Evolutionary conservation across 1,140 invertebrate species (phyloP).

Genomic region (Pantala flavescens): DNA sequence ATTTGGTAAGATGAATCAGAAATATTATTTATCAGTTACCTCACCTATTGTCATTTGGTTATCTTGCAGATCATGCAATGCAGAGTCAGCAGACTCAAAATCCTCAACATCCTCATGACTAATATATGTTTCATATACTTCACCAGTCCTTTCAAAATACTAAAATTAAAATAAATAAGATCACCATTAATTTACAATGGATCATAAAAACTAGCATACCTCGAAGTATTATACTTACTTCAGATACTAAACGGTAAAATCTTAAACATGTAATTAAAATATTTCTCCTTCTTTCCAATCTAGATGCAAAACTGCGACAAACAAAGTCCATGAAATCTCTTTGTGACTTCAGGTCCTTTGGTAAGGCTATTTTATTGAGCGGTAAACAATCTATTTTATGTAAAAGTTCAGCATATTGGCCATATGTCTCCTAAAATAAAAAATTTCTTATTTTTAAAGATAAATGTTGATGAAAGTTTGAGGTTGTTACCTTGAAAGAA

Average conservation of each 20-base stretch:
- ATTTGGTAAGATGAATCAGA: too few relatives aligned
- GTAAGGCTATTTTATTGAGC: slow-evolving; percentile 37
- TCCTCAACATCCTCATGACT: slow-evolving; percentile 45
- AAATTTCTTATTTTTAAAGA: neutral
- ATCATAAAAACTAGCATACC: neutral
- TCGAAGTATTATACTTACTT: slow-evolving; percentile 37
- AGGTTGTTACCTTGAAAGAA: neutral
- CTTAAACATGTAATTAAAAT: slow-evolving; percentile 63
- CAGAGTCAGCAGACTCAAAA: slow-evolving; percentile 41
- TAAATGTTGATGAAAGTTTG: neutral
- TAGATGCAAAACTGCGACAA: slow-evolving; percentile 60
- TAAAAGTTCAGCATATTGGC: slow-evolving; percentile 61
- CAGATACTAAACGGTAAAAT: slow-evolving; percentile 63
- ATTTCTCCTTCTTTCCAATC: slow-evolving; percentile 62
- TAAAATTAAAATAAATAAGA: slow-evolving; percentile 26
- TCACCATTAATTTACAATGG: neutral
- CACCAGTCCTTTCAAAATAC: slow-evolving; percentile 53
- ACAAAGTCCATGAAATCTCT: slow-evolving; percentile 71
- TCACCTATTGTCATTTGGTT: slow-evolving; percentile 42
- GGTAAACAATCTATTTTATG: slow-evolving; percentile 52
- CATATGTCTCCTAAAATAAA: slow-evolving; percentile 50
- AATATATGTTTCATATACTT: slow-evolving; percentile 53
- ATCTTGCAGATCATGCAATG: slow-evolving; percentile 43
- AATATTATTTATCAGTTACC: neutral
- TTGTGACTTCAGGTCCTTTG: slow-evolving; percentile 50